Conservation (phyloP, 2,888 invertebrate species). For the Anthoptus insignis region DNA sequence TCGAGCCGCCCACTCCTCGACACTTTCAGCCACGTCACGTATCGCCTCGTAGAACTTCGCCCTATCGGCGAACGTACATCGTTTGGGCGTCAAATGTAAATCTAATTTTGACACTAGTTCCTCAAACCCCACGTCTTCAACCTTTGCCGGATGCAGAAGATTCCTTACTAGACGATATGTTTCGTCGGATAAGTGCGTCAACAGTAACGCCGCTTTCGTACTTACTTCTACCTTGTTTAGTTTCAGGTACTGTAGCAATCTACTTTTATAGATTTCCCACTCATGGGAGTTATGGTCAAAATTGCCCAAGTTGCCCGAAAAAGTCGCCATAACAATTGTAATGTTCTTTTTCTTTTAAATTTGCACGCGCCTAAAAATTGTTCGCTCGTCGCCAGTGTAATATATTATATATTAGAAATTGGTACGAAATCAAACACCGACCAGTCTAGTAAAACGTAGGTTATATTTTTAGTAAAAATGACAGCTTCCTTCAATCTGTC, state of each 20-base stretch:
- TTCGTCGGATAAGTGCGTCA: conserved; percentile 30
- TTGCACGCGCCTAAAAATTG: too few relatives aligned
- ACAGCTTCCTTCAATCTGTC: too few relatives aligned
- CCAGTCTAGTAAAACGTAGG: too few relatives aligned
- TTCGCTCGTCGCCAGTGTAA: too few relatives aligned
- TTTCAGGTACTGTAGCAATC: background rate
- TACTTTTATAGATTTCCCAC: background rate
- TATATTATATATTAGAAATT: too few relatives aligned
- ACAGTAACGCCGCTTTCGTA: conserved; percentile 12
- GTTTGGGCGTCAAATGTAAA: conserved; percentile 33
- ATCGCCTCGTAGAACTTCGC: conserved; percentile 47
- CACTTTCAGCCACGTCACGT: conserved; percentile 31
- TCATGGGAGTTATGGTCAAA: background rate
- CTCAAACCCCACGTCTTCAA: conserved; percentile 7
- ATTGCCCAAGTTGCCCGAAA: background rate
- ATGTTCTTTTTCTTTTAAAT: too few relatives aligned
- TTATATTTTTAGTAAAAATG: too few relatives aligned
- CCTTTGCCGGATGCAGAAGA: conserved; percentile 20
- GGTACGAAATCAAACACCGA: too few relatives aligned
- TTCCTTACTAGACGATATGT: conserved; percentile 24
- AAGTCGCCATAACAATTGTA: background rate
- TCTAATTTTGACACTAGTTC: conserved; percentile 26
- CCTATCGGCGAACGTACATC: conserved; percentile 44
- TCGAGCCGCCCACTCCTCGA: conserved; percentile 48
- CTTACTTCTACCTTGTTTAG: conserved; percentile 3